phyloP scores from a whole-genome alignment of 23 tunicate genomes.

The Phallusia fumigata region DNA sequence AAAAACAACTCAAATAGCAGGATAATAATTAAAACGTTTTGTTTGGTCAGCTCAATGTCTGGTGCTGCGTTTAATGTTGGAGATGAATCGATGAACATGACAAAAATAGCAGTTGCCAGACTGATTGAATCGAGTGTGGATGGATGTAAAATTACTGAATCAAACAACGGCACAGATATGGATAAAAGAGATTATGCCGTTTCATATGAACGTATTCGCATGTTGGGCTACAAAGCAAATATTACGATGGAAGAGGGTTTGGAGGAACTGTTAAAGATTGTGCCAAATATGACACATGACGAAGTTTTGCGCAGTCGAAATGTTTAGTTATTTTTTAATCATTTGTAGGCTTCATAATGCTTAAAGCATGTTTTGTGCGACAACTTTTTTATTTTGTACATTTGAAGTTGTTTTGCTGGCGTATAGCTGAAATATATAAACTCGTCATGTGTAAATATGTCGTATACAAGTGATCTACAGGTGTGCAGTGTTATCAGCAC shows the following conservation, averaged over 20 bases:
- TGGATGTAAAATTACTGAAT: slow-evolving; percentile 91
- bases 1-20: background rate
- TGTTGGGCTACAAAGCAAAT: slow-evolving; percentile 81
- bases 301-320: slow-evolving; percentile 72
- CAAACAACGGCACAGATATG: slow-evolving; percentile 82
- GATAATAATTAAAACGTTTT: background rate
- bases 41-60: slow-evolving; percentile 56
- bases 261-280: slow-evolving; percentile 79
- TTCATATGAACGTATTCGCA: slow-evolving; percentile 66
- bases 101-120: slow-evolving; percentile 90
- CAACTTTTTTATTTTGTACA: no score
- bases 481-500: no score
- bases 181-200: slow-evolving; percentile 99
- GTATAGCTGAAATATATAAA: no score
- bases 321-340: slow-evolving; percentile 12
- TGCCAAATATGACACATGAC: slow-evolving; percentile 74
- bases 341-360: no score
- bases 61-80: slow-evolving; percentile 95
- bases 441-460: no score
- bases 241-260: slow-evolving; percentile 76
- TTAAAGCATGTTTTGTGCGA: no score
- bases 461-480: no score
- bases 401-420: no score
- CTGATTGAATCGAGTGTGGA: slow-evolving; percentile 92
- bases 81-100: slow-evolving; percentile 99